A percentile compares a stretch with the other conserved stretches of the same genome.
Conservation (phyloP, 1,140 invertebrate species). For the silkworm (Bombyx mori) region DNA sequence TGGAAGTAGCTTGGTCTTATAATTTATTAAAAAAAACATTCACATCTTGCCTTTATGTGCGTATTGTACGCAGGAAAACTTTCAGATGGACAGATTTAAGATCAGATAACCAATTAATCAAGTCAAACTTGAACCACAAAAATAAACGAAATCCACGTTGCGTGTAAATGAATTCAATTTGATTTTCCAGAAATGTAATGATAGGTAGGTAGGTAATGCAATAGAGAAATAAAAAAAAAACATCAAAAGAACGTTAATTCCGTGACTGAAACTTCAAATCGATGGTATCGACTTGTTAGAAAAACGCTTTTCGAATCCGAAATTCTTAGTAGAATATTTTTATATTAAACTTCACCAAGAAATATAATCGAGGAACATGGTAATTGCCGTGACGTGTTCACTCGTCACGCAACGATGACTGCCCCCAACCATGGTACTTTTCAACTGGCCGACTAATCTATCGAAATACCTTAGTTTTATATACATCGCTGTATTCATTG, state of each 20-base stretch:
- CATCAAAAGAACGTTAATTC: constrained; percentile 2
- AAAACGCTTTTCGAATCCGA: not conserved
- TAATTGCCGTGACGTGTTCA: constrained; percentile 50
- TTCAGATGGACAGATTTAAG: too few relatives aligned
- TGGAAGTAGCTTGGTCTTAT: too few relatives aligned
- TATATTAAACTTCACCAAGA: constrained; percentile 20
- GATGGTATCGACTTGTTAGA: too few relatives aligned
- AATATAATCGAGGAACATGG: constrained; percentile 41
- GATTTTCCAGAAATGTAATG: too few relatives aligned
- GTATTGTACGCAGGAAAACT: too few relatives aligned
- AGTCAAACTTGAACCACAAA: too few relatives aligned
- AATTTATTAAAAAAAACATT: too few relatives aligned
- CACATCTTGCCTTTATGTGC: too few relatives aligned
- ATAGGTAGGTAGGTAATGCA: too few relatives aligned
- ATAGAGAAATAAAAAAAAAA: not conserved
- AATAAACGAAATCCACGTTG: too few relatives aligned
- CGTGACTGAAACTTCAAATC: not conserved
- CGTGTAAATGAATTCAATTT: too few relatives aligned
- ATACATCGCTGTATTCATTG: constrained; percentile 32
- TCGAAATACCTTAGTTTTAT: constrained; percentile 12
- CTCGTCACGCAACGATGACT: constrained; percentile 45
- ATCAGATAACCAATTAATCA: too few relatives aligned
- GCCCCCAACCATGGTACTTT: constrained; percentile 37
- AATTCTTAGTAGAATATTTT: not conserved
- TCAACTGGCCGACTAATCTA: constrained; percentile 13